Conservation (phyloP, 2,797 vertebrate species). For the Naso thynnoides region DNA sequence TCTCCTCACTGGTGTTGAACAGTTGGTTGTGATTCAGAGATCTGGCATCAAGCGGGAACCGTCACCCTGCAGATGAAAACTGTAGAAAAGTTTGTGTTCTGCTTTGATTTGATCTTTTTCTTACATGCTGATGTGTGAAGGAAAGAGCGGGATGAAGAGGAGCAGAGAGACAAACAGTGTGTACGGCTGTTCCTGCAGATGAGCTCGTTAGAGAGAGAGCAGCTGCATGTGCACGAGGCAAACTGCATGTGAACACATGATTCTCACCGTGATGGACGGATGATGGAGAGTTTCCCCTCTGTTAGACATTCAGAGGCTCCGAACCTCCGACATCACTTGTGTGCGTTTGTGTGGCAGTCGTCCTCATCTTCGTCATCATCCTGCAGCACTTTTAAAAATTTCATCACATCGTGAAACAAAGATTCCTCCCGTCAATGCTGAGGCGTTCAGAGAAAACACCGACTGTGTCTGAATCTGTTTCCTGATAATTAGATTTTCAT, state of each 20-base stretch:
- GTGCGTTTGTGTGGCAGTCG: not conserved
- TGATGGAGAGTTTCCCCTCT: not conserved
- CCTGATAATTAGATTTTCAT: not conserved
- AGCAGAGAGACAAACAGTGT: not conserved
- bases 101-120: not conserved
- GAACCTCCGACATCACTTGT: no score
- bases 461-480: not conserved
- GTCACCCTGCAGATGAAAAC: not conserved
- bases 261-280: not conserved
- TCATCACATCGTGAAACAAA: not conserved
- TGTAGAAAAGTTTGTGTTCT: not conserved
- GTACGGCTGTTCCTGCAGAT: not conserved
- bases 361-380: no score
- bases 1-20: not conserved
- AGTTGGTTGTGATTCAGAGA: not conserved
- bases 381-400: not conserved
- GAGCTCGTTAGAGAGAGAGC: not conserved
- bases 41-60: no score
- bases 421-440: not conserved
- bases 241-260: slow-evolving; percentile 5
- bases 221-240: not conserved
- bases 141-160: no score
- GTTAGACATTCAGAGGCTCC: not conserved
- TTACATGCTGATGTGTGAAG: not conserved
- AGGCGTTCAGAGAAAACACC: not conserved